phyloP scores from a whole-genome alignment of 2,113 vertebrate species.

The Chaetorhynchus papuensis region DNA sequence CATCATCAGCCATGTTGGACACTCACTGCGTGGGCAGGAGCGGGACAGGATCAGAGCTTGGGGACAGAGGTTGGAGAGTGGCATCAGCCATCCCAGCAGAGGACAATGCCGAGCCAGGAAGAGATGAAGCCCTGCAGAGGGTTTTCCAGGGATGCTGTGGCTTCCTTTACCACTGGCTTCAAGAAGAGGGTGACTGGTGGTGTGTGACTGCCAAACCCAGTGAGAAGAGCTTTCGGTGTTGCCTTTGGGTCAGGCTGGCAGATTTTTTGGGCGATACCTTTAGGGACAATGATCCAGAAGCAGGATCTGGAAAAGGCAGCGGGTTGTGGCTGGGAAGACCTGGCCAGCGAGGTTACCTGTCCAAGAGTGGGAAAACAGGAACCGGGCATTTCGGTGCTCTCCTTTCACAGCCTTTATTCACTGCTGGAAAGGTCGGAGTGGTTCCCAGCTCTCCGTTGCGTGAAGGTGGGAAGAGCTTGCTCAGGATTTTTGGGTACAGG shows the following conservation, averaged over 20 bases:
- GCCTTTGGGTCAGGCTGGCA: neutral
- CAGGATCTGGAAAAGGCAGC: neutral
- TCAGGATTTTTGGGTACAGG: too few species aligned
- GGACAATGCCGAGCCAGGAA: rapidly evolving
- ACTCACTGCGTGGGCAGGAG: rapidly evolving
- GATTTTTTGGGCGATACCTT: neutral
- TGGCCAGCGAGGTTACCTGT: too few species aligned
- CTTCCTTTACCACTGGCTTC: neutral
- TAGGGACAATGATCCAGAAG: neutral
- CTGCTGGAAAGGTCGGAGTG: neutral
- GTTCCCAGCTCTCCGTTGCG: neutral
- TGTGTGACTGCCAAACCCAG: neutral
- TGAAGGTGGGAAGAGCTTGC: neutral
- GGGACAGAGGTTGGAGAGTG: neutral
- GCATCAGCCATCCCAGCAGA: neutral
- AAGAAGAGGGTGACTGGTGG: neutral
- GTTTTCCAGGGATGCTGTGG: neutral
- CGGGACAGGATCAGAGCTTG: neutral
- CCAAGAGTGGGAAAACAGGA: neutral
- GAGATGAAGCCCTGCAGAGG: neutral
- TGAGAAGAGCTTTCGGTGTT: rapidly evolving
- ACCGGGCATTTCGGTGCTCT: neutral
- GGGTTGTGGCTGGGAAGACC: neutral
- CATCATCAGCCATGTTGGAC: rapidly evolving
- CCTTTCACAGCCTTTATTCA: neutral